phyloP scores from a whole-genome alignment of 2,113 vertebrate genomes.

The sheep (Ovis aries) region ARS-UI_Ramb_v3.0 NC_056080.1:53439501-53440000 shows the following conservation, averaged over 20 bases:
- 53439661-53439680: background rate
- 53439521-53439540: slow-evolving; percentile 27
- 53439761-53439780: background rate
- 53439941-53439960: background rate
- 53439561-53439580: slow-evolving; percentile 46
- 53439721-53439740: background rate
- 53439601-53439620: background rate
- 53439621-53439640: background rate
- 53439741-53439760: background rate
- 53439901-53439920: background rate
- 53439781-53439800: background rate
- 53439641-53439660: background rate
- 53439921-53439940: background rate
- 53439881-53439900: background rate
- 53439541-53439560: background rate
- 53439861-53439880: background rate
- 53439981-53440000: background rate
- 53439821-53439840: background rate
- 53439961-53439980: background rate
- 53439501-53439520: slow-evolving; percentile 53
- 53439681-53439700: background rate
- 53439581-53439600: background rate
- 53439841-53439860: background rate
- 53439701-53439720: background rate
- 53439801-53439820: background rate